phyloP scores from a whole-genome alignment of 1,140 invertebrate genomes.

The Drosophila willistoni region DNA sequence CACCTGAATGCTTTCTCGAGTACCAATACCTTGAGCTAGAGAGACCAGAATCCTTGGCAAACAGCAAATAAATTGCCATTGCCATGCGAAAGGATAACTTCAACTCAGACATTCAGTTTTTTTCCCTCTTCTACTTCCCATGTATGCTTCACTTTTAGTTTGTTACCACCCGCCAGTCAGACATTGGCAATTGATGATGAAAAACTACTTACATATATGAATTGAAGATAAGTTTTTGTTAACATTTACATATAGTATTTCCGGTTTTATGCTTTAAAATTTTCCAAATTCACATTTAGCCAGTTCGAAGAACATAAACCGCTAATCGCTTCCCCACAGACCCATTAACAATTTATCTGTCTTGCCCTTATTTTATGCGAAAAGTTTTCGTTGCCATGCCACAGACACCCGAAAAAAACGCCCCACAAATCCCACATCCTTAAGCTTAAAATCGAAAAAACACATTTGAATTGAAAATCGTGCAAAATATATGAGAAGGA shows the following conservation, averaged over 20 bases:
- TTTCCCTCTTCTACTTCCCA: not conserved
- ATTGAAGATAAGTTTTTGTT: slow-evolving; percentile 33
- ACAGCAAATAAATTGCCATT: slow-evolving; percentile 69
- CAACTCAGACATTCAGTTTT: slow-evolving; percentile 53
- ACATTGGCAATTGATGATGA: not conserved
- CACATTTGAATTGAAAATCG: slow-evolving; percentile 77
- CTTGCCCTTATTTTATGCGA: slow-evolving; percentile 74
- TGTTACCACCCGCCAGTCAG: slow-evolving; percentile 1
- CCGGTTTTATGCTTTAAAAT: slow-evolving; percentile 9
- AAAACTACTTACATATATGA: slow-evolving; percentile 38
- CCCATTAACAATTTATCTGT: slow-evolving; percentile 82
- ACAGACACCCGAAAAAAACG: not conserved
- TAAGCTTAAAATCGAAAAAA: slow-evolving; percentile 47
- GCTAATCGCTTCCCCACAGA: slow-evolving; percentile 80
- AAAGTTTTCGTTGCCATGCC: slow-evolving; percentile 59
- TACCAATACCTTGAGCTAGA: slow-evolving; percentile 38
- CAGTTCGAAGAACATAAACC: slow-evolving; percentile 63
- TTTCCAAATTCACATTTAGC: slow-evolving; percentile 40
- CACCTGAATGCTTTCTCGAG: slow-evolving; percentile 64
- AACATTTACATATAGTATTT: slow-evolving; percentile 9
- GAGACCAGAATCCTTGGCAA: slow-evolving; percentile 48
- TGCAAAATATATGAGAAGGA: slow-evolving; percentile 24
- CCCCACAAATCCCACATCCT: slow-evolving; percentile 20
- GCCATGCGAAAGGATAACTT: slow-evolving; percentile 45
- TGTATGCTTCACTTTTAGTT: slow-evolving; percentile 9